Percentiles rank a stretch among this genome's conserved stretches.
These are phyloP conservation scores for Noctua janthina DNA, from an alignment of 2,888 invertebrate species.

Conservation along the genomic window DNA sequence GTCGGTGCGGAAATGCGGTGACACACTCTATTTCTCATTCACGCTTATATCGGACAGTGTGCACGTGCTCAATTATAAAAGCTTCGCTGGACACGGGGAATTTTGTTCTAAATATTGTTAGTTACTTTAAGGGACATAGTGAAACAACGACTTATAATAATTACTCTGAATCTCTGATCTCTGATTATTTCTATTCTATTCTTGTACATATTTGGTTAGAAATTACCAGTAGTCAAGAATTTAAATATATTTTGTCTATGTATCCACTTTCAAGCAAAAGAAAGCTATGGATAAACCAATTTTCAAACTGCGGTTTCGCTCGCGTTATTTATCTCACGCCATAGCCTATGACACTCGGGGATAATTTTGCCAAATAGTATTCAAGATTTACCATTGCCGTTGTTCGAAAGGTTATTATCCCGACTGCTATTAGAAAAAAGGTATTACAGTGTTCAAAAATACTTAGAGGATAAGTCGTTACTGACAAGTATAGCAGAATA, in stretches of 20 bases:
- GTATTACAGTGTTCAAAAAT: too few relatives aligned
- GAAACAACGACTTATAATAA: neutral
- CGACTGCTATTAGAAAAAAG: too few relatives aligned
- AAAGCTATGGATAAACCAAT: neutral
- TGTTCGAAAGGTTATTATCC: too few relatives aligned
- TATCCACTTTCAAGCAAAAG: neutral
- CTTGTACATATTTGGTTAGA: neutral
- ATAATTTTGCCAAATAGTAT: too few relatives aligned
- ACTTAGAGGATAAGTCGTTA: too few relatives aligned
- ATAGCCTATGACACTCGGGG: too few relatives aligned
- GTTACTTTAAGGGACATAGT: neutral
- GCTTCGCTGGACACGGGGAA: neutral
- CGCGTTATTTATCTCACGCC: neutral
- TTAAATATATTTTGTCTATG: neutral
- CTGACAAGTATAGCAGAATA: too few relatives aligned
- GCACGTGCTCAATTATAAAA: slow-evolving; percentile 16
- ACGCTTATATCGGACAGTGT: slow-evolving; percentile 9
- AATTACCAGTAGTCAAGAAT: neutral
- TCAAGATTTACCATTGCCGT: too few relatives aligned
- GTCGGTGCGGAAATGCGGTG: slow-evolving; percentile 32
- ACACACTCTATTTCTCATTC: slow-evolving; percentile 38
- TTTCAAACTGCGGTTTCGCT: neutral
- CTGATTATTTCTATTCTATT: too few relatives aligned
- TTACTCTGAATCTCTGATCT: neutral
- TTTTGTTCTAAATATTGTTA: neutral